phyloP scores from a whole-genome alignment of 2,797 vertebrate genomes.

The Sebastes jordani region DNA sequence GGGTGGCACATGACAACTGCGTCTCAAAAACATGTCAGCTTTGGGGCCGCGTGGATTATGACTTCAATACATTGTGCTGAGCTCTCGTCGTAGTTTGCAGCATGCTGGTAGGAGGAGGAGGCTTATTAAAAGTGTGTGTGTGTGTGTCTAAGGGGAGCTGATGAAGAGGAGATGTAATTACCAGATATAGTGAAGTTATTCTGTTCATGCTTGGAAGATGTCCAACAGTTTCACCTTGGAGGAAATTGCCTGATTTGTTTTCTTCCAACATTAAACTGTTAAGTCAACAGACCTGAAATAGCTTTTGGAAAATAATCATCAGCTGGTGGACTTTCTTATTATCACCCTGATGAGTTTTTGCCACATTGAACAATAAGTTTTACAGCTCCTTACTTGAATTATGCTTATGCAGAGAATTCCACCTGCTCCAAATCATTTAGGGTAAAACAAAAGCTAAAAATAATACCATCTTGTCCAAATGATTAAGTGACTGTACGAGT shows the following conservation, averaged over 20 bases:
- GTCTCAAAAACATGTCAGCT: conserved; percentile 23
- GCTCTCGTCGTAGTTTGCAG: conserved; percentile 6
- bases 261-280: conserved; percentile 27
- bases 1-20: conserved; percentile 11
- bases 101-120: background rate
- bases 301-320: conserved; percentile 14
- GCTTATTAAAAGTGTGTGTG: conserved; percentile 23
- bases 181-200: conserved; percentile 36
- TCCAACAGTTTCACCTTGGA: conserved; percentile 37
- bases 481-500: background rate
- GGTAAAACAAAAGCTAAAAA: conserved; percentile 8
- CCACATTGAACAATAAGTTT: background rate
- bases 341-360: background rate
- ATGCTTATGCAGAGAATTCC: background rate
- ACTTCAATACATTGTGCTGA: background rate
- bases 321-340: background rate
- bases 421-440: background rate
- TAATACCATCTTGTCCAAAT: background rate
- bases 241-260: conserved; percentile 30
- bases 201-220: conserved; percentile 18
- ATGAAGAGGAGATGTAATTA: conserved; percentile 44
- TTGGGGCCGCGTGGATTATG: conserved; percentile 8
- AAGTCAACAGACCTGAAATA: conserved; percentile 29
- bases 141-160: conserved; percentile 2
- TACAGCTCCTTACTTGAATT: background rate